Evolutionary conservation across 2,888 invertebrate genomes (phyloP), one percentile per base, ranked within the genome.

Genomic region (Osmoderma eremita): DNA sequence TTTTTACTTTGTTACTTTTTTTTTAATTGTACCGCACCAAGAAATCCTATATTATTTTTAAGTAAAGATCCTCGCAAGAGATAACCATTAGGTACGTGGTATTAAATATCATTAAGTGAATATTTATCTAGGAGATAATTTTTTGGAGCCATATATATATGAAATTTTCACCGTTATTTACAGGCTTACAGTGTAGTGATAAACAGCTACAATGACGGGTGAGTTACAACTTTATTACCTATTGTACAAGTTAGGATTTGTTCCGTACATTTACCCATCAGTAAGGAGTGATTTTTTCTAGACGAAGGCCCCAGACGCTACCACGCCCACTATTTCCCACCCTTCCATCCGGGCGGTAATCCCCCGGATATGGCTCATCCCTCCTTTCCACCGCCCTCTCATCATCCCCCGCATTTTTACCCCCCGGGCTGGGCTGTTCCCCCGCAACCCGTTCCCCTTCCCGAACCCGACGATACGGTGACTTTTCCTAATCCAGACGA

Each of bases 341-440:
- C 63, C 13, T 51, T 30, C 10, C 30, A 49, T 38, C 39, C 51
- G n/a, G 63, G 62, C 1, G 8, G 18, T 30, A 41, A 63, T 10
- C 63, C 50, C 17, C 48, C 50, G 10, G 63, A 50, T 22, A 51
- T 45, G 51, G 20, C 63, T 20, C 38, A 53, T 5, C 53, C 53
- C 12, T 38, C 15, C 24, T 58, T 58, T 20, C 58, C 42, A 3
- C 45, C 45, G 2, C 58, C 58, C 3, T 45, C 45, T 17, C 58
- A 61, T 63, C 41, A 42, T 51, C 63, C 63, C 0, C 63, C 63
- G 3, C 51, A 63, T 53, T 39, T 51, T 22, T 51, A 41, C 10
- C 63, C 63, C 12, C 63, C 63, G 1, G 63, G 51, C 45, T 51
- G 54, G 54, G 63, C 67, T 41, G 20, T 63, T 13, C 51, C 65